Base-by-base conservation (phyloP, 2,797 vertebrate genomes). In the Rhynchonycteris naso region DNA sequence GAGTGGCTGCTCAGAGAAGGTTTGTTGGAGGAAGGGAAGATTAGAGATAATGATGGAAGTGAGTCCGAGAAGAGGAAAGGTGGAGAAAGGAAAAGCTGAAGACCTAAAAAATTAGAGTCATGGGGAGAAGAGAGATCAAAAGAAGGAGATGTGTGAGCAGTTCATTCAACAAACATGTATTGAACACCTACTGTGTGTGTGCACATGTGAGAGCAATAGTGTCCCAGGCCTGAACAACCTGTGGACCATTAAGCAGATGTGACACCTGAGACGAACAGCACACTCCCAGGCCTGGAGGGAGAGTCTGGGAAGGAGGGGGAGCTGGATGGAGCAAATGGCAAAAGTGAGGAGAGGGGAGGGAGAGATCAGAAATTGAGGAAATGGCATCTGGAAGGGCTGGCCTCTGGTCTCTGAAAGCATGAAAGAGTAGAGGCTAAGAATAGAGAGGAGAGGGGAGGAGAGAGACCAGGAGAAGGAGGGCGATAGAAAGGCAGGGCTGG, bases 371-470 rank as follows among this genome's bases (percentile, higher is more conserved):
- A 52, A 59, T n/a, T 1, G 35, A 58, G 78, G 80, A 74, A 76
- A 33, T 15, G 58, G 58, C 81, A 5, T 66, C 87, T 75, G 82
- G 90, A 86, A 94, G 78, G 92, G 22, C 71, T 19, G 61, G 87
- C 81, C 74, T 93, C 94, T 26, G 63, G 86, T 69, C 80, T 91
- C 78, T 13, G 72, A 85, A 95, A 96, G 95, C 94, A 95, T 92
- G 85, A 93, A 96, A 96, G 88, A 95, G 93, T 71, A 35, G 63
- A 88, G 59, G 88, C 93, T 96, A 94, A 97, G 97, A 96, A 96
- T 75, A 97, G 96, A 96, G 97, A 94, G 50, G 92, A 86, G 85
- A 87, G 82, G 75, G 83, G 52, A 72, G 66, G 84, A 75, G 92
- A 96, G 88, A 65, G 50, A 58, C 21, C 4, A 1, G 24, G 33